Base-by-base conservation (phyloP, 23 tunicate genomes). In the Phallusia fumigata region DNA sequence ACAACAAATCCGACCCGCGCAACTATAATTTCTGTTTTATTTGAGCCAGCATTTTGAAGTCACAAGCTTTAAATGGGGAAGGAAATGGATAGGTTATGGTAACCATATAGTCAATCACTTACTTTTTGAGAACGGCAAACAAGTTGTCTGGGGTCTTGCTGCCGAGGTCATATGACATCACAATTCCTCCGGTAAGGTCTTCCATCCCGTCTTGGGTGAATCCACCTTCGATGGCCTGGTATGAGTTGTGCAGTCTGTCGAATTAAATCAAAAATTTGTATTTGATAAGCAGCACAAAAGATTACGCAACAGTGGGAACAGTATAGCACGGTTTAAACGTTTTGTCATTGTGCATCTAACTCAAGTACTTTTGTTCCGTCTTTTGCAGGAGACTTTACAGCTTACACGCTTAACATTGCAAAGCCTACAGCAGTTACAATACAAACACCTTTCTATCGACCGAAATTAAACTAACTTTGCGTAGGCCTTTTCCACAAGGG, bases 111-210 rank as follows among this genome's bases (percentile, higher is more conserved):
- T 40, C 10, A 3, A 3, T 40, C 47, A 3, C 76, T 33, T 31
- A 82, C 85, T 72, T 82, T 49, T 33, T 36, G 8, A 82, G 33
- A 5, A 47, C 52, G 44, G 58, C 35, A 76, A 52, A 75, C 10
- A 93, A 47, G 77, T 88, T 35, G 65, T 35, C 64, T 1, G 98
- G 98, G 0, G 98, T 82, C 65, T 88, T 79, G 30, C 51, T 65
- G 30, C 90, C 85, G 0, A 93, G 81, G 12, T 82, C 75, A 31
- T 75, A 82, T 26, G 82, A 76, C 64, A 94, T 74, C 30, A 93
- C 98, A 74, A 94, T 83, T 22, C 98, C 98, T 31, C 98, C 98
- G 16, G 98, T 94, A 31, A 94, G 78, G 58, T 94, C 98, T 83
- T 94, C 98, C 76, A 94, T 53, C n/a, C 86, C 98, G 64, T 94